Base-by-base conservation (phyloP, 2,113 vertebrate species). In the Larimichthys crocea region DNA sequence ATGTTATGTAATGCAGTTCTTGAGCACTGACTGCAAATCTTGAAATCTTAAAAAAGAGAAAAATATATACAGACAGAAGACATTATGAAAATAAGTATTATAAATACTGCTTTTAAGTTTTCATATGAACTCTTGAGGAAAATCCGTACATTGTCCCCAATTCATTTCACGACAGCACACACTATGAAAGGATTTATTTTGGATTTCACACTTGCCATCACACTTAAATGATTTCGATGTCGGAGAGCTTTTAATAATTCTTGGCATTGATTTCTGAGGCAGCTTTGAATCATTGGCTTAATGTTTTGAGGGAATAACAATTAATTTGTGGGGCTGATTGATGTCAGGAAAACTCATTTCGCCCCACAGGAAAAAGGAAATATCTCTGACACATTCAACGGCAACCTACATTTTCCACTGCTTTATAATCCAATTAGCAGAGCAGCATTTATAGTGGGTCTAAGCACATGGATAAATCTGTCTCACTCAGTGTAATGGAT, bases 231-330 rank as follows among this genome's bases (percentile, higher is more conserved):
- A 83, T 88, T 85, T 60, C 24, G 46, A 88, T 86, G 86, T 87
- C 70, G 61, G 62, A 76, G 77, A 86, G 93, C 82, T 83, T 92
- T 90, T 85, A 92, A 92, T 93, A 86, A 88, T 84, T 91, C 63
- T 84, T 92, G 89, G 87, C 91, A 91, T 89, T 87, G 87, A 89
- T 93, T 89, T 91, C 86, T 76, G 80, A 90, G 60, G 87, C 73
- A 67, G 88, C 78, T 84, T 84, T 92, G 84, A 91, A 91, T 86
- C 59, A 64, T 40, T 20, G n/a, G 86, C 78, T 91, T 92, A 84
- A 89, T 90, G 86, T 90, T 93, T 91, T 93, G 75, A 89, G 86
- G 82, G 86, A 92, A 90, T 86, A 92, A 93, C 92, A 92, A 93
- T 92, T 92, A 65, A 92, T 94, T 92, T 90, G 67, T 44, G 20